These are phyloP conservation scores for Stomorhina lunata DNA, from an alignment of 2,888 invertebrate species.

Conservation along the genomic window DNA sequence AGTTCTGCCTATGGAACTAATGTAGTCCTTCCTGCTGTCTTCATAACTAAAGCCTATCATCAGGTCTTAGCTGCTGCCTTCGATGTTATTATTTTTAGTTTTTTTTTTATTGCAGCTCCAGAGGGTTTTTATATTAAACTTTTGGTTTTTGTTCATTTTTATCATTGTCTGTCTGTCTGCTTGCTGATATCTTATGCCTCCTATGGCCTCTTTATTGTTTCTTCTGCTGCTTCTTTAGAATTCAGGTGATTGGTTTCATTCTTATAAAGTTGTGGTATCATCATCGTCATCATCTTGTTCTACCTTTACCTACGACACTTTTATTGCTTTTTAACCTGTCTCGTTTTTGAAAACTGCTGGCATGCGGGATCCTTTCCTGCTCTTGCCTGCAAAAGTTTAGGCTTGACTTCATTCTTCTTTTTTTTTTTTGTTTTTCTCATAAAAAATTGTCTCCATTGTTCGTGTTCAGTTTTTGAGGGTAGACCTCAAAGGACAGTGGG, in stretches of 20 bases:
- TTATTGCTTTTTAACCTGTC: conserved; percentile 68
- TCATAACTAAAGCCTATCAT: conserved; percentile 58
- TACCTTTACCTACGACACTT: conserved; percentile 68
- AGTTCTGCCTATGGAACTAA: background rate
- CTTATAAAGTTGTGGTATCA: conserved; percentile 28
- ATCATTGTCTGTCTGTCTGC: conserved; percentile 1
- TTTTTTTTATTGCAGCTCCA: conserved; percentile 37
- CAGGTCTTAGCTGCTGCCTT: conserved; percentile 34
- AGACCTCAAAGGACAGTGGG: no score
- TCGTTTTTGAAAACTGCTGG: conserved; percentile 31
- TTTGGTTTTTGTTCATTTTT: conserved; percentile 19
- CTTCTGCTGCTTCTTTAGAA: conserved; percentile 17
- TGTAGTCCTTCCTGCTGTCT: conserved; percentile 20
- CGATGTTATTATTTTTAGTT: conserved; percentile 16
- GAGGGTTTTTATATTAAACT: conserved; percentile 18
- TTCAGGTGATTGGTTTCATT: conserved; percentile 46
- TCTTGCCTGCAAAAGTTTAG: background rate
- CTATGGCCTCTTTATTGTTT: conserved; percentile 27
- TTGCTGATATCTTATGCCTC: conserved; percentile 10
- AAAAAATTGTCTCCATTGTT: conserved; percentile 1
- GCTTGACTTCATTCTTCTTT: conserved; percentile 19
- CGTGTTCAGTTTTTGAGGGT: background rate
- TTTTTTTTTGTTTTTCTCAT: no score
- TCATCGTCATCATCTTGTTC: no score
- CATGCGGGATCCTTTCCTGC: conserved; percentile 4